phyloP scores from a whole-genome alignment of 1,140 invertebrate species.

The Rhagoletis pomonella region DNA sequence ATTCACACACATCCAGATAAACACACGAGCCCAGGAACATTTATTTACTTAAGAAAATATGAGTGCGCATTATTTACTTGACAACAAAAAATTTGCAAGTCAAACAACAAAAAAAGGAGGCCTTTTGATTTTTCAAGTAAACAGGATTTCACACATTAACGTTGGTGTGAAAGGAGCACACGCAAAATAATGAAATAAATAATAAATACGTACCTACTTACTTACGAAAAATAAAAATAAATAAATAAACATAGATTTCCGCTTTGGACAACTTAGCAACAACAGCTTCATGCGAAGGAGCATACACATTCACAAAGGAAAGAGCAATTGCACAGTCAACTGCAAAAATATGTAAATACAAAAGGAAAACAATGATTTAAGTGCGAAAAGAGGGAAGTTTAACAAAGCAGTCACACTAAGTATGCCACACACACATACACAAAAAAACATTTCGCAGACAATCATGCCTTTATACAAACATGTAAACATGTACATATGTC shows the following conservation, averaged over 20 bases:
- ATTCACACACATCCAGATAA: background rate
- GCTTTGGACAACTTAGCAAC: conserved; percentile 14
- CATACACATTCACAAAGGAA: background rate
- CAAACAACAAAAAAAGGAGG: conserved; percentile 27
- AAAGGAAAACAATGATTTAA: conserved; percentile 41
- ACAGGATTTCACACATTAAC: conserved; percentile 48
- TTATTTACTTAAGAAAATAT: background rate
- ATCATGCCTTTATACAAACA: too few species aligned
- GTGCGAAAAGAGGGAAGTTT: conserved; percentile 37
- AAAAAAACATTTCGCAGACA: background rate
- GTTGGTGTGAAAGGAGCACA: background rate
- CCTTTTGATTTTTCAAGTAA: conserved; percentile 47
- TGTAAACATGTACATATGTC: too few species aligned
- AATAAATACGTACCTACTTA: conserved; percentile 20
- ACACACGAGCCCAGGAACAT: background rate
- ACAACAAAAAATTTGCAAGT: conserved; percentile 41
- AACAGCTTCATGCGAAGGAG: background rate
- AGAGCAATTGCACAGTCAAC: background rate
- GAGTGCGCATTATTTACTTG: conserved; percentile 37
- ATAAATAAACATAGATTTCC: background rate
- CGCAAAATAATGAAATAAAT: conserved; percentile 38
- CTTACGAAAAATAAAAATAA: background rate
- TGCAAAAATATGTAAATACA: conserved; percentile 29
- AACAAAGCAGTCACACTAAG: background rate
- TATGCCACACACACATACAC: background rate